Evolutionary conservation across 2,888 invertebrate genomes (phyloP), one percentile per base, ranked within the genome.

Genomic region (Dicyrtomina minuta): DNA sequence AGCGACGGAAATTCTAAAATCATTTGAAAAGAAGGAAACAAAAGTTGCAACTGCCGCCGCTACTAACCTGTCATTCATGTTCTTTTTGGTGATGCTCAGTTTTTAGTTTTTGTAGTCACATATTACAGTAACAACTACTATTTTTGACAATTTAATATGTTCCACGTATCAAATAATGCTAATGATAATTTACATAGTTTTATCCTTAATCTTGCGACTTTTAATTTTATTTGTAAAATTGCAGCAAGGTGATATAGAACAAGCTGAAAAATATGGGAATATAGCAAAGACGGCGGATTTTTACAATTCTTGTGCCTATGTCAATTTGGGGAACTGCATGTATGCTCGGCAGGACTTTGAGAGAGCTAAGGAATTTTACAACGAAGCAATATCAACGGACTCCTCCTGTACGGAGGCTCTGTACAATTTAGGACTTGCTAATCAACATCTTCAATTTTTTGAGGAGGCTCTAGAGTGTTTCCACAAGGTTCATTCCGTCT

Each of bases 11-110:
- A 91, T 92, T 0, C 82, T 95, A 65, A 91, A 91, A 81, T 88
- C 89, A 72, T 93, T 93, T 80, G 92, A 93, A 81, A 92, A 91
- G 80, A 90, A 91, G 77, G 91, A 91, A 66, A 88, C 88, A 20
- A 90, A 91, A 81, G 90, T 92, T 68, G 90, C 92, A 2, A 89
- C 90, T 75, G 90, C 91, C 43, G 93, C 94, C 0, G 87, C 92
- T 1, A 91, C 90, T 39, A 94, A 95, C 84, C 84, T 95, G 49
- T 89, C 92, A 44, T 93, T 95, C 80, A 88, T 95, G 75, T 90
- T 90, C 81, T 89, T 88, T 80, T 83, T 92, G 83, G 91, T 90
- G 80, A 83, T 84, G 78, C 61, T 65, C 39, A n/a, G 6, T 3
- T 24, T 55, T 55, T 55, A 26, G 27, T 1, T n/a, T 49, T 39